phyloP scores from a whole-genome alignment of 2,113 vertebrate species.

The Genyomyrus donnyi region DNA sequence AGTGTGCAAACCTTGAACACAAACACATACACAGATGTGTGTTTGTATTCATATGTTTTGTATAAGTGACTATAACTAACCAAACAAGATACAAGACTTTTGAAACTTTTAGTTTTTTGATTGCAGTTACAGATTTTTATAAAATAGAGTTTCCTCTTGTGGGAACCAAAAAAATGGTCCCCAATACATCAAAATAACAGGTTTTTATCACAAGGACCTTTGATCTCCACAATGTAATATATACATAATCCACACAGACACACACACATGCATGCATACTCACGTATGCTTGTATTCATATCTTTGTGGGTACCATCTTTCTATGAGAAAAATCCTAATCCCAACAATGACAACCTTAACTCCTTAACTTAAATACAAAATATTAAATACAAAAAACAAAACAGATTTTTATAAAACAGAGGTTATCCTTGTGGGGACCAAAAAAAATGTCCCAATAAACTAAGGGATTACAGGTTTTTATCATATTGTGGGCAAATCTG shows the following conservation, averaged over 20 bases:
- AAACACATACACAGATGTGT: background rate
- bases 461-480: no score
- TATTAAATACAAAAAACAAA: no score
- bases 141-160: background rate
- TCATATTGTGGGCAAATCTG: no score
- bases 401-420: no score
- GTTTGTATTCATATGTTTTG: background rate
- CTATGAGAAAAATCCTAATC: no score
- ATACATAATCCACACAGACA: background rate
- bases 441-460: no score
- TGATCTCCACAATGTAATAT: background rate
- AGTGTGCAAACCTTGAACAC: background rate
- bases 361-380: no score
- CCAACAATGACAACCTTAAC: no score
- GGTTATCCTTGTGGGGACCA: no score
- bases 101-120: background rate
- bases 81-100: background rate
- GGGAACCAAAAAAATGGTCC: background rate
- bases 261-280: background rate
- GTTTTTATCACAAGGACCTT: background rate
- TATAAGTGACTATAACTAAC: background rate
- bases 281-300: no score
- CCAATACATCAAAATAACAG: background rate
- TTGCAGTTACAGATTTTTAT: background rate
- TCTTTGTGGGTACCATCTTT: no score